phyloP scores from a whole-genome alignment of 2,113 vertebrate species.

The Serilophus lunatus region DNA sequence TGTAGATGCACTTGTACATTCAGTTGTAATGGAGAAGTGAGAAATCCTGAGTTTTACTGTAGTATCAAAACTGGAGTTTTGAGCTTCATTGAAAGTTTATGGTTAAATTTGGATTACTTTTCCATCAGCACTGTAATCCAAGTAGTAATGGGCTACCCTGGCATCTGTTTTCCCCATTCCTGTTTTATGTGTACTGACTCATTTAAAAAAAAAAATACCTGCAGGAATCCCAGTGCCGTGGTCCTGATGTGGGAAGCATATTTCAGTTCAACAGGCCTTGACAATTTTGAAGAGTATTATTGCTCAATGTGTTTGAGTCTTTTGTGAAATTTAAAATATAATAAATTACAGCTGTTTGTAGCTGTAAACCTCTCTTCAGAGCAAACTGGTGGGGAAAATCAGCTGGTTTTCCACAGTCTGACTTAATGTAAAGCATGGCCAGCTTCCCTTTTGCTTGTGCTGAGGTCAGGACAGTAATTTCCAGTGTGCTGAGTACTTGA shows the following conservation, averaged over 20 bases:
- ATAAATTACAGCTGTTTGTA: conserved; percentile 40
- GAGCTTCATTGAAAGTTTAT: not conserved
- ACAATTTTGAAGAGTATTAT: conserved; percentile 8
- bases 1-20: accelerated
- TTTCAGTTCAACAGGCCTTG: conserved; percentile 29
- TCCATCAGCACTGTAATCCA: not conserved
- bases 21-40: not conserved
- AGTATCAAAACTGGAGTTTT: not conserved
- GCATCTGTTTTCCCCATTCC: not conserved
- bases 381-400: conserved; percentile 20
- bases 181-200: not conserved
- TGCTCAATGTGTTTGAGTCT: not conserved
- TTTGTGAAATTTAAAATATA: not conserved
- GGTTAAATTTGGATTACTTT: not conserved
- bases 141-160: not conserved
- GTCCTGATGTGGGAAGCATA: not conserved
- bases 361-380: not conserved
- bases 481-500: not conserved
- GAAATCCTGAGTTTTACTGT: not conserved
- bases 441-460: not conserved
- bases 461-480: conserved; percentile 33
- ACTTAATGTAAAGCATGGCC: not conserved
- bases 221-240: not conserved
- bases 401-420: not conserved
- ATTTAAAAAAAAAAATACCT: not conserved